phyloP scores from a whole-genome alignment of 2,888 invertebrate species.

The Pterostichus niger region DNA sequence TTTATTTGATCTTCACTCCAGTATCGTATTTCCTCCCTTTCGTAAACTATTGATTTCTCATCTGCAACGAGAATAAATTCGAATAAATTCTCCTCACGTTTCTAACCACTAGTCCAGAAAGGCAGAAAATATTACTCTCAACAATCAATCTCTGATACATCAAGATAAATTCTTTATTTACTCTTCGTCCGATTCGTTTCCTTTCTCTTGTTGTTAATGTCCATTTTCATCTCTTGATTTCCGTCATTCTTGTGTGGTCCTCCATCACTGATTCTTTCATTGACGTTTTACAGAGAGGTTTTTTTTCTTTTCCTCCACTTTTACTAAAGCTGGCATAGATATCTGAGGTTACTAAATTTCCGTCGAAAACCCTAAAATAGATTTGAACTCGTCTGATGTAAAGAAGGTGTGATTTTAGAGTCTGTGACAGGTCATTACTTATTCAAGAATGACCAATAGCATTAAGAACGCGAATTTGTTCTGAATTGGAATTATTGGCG shows the following conservation, averaged over 20 bases:
- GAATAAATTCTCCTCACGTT: conserved; percentile 37
- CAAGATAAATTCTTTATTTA: conserved; percentile 49
- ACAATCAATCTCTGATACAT: conserved; percentile 50
- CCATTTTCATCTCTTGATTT: conserved; percentile 27
- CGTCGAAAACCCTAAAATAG: too few species aligned
- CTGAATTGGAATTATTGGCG: too few species aligned
- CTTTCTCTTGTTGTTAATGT: conserved; percentile 42
- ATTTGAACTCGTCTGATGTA: too few species aligned
- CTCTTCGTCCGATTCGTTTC: conserved; percentile 18
- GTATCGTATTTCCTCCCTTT: conserved; percentile 26
- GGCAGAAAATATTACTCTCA: conserved; percentile 40
- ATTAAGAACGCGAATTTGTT: too few species aligned
- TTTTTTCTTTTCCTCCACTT: background rate
- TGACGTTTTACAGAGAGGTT: background rate
- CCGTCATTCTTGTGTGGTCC: conserved; percentile 12
- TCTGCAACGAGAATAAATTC: background rate
- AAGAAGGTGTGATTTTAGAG: too few species aligned
- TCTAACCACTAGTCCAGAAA: conserved; percentile 3
- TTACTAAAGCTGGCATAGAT: background rate
- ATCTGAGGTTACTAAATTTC: background rate
- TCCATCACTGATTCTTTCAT: conserved; percentile 21
- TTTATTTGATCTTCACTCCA: conserved; percentile 13
- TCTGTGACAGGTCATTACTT: too few species aligned
- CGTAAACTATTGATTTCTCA: conserved; percentile 41
- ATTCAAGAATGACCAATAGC: too few species aligned